Evolutionary conservation across 2,113 vertebrate species (phyloP), one percentile per base, ranked within the genome.

Genomic region (Lepisosteus osseus): DNA sequence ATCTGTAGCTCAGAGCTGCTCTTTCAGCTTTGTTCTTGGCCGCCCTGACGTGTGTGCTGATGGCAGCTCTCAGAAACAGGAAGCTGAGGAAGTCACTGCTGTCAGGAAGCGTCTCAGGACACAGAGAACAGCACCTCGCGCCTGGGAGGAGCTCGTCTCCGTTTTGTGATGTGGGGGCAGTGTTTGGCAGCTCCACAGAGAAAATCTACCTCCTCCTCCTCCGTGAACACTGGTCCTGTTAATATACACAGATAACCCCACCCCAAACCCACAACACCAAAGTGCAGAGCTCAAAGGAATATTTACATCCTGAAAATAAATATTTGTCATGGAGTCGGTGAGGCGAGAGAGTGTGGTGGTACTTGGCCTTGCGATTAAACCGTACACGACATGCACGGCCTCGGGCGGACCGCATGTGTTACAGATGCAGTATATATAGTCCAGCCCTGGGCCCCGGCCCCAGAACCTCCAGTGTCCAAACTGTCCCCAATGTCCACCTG

Each of bases 291-390:
- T 69, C 67, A 74, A 76, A 82, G 70, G 75, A 85, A 81, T 85
- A 85, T 82, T 59, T 85, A 85, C 82, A 85, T 73, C 77, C 77
- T 83, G 65, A 70, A 80, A 85, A 85, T 83, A 85, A 83, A 85
- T 82, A 85, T 76, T 68, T 74, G 66, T 74, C 77, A 78, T 74
- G 70, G 62, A 6, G 40, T 56, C 65, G 59, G 56, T 71, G 55
- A 56, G 40, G 17, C 3, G 71, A 42, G 57, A 17, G 61, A 75
- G 54, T 70, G 57, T 15, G 51, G 8, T 70, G 67, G 17, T 9
- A 67, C 6, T 40, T 29, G 45, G 12, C 67, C 7, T 29, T 14
- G 15, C 3, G 47, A 3, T 15, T 71, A 5, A 62, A 71, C n/a
- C 5, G 12, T 12, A 62, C 6, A 17, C 41, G 14, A 47, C 11